Percentiles rank a stretch among this genome's conserved stretches.
Evolutionary conservation across 2,888 invertebrate species (phyloP).

Genomic region (Chrysina gloriosa): DNA sequence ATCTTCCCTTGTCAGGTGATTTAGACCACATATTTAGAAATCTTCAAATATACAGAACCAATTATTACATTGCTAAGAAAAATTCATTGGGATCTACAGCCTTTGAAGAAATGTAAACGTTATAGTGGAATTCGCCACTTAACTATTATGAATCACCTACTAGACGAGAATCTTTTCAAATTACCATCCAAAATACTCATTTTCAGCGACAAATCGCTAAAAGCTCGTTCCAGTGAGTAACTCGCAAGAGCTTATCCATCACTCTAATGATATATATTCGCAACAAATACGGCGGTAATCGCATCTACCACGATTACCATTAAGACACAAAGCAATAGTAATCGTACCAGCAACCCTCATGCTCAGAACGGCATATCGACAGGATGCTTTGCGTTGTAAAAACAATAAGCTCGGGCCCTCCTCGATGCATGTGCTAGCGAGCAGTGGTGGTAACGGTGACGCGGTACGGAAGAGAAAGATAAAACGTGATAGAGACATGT

Average conservation of each 20-base stretch:
- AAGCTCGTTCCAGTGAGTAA: neutral
- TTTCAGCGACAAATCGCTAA: no score
- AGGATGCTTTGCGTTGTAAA: constrained; percentile 24
- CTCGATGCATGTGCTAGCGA: constrained; percentile 1
- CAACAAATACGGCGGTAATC: neutral
- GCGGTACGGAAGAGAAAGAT: constrained; percentile 28
- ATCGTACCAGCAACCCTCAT: constrained; percentile 30
- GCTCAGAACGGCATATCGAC: constrained; percentile 21
- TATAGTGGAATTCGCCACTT: no score
- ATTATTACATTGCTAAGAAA: no score
- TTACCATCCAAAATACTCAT: no score
- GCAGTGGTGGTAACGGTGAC: constrained; percentile 31
- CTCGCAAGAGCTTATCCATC: no score
- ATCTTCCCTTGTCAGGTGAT: no score
- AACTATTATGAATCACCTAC: no score
- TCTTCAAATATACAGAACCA: no score
- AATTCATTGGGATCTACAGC: no score
- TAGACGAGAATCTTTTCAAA: no score
- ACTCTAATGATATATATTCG: neutral
- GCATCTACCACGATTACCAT: constrained; percentile 4
- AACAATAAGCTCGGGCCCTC: constrained; percentile 26
- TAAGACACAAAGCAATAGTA: constrained; percentile 4
- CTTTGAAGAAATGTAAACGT: no score
- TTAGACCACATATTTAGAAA: no score
- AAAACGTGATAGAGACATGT: constrained; percentile 31